Evolutionary conservation across 2,797 vertebrate species (phyloP), one percentile per base, ranked within the genome.

Genomic region (Megaceryle alcyon): DNA sequence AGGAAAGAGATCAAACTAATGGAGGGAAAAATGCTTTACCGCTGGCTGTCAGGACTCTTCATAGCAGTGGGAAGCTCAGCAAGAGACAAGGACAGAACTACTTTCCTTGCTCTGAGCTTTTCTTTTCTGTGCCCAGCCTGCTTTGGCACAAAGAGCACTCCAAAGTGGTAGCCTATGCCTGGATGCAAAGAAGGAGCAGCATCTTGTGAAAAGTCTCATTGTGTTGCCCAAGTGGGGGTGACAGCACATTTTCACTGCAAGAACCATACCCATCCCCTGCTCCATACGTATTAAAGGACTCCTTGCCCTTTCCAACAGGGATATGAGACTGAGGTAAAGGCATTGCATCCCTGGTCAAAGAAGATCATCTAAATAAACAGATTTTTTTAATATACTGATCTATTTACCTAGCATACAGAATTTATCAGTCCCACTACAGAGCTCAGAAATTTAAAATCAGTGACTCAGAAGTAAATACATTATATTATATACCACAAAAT

Each of bases 1-100:
- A 63, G 19, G 35, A 80, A 85, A 65, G 57, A 54, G 31, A 51
- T 35, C 21, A 92, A 76, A 43, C 43, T 70, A 88, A 84, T 5
- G 33, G 60, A 88, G 66, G 90, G 43, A 84, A 90, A 88, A 94
- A 70, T 23, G 39, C 54, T 51, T 73, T 53, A 37, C 43, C 90
- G 65, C 18, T 0, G 0, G 17, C 51, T 41, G 66, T 37, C 18
- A 48, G 75, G 63, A 77, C 28, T 51, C 25, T 20, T 43, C 7
- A 29, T 1, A 11, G 64, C 0, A 0, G 56, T 80, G 43, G 49
- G 77, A 87, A 77, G 56, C 61, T 85, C 49, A 75, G 48, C 31
- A 75, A 76, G 51, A 93, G 35, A 77, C 28, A 69, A 83, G 11
- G n/a, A n/a, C 33, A 84, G 69, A 72, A 46, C 16, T 31, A 59